phyloP scores from a whole-genome alignment of 2,113 vertebrate species.

The Brienomyrus brachyistius region DNA sequence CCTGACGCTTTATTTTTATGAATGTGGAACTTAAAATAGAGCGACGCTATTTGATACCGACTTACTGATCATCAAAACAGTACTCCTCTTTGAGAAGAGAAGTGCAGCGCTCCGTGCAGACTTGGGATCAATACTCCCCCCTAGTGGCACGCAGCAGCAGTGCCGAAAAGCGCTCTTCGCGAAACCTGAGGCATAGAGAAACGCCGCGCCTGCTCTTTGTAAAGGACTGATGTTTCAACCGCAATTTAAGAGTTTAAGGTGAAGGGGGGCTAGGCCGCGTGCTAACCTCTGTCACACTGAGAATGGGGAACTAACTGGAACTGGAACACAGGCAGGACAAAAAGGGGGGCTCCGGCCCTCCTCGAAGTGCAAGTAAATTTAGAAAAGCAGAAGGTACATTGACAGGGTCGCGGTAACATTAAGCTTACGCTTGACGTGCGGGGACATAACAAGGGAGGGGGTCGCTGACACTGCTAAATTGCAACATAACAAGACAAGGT shows the following conservation, averaged over 20 bases:
- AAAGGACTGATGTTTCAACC: neutral
- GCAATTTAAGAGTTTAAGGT: neutral
- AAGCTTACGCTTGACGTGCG: too few relatives aligned
- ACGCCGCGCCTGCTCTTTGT: neutral
- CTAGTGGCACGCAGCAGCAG: neutral
- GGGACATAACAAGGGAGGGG: too few relatives aligned
- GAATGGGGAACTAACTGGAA: too few relatives aligned
- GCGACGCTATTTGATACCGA: neutral
- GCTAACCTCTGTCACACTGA: too few relatives aligned
- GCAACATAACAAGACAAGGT: too few relatives aligned
- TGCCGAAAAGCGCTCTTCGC: neutral
- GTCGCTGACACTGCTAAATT: too few relatives aligned
- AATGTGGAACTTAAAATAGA: conserved; percentile 6
- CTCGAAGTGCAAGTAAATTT: too few relatives aligned
- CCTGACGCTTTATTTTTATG: conserved; percentile 15
- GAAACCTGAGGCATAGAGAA: neutral
- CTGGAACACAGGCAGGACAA: too few relatives aligned
- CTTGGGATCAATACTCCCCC: conserved; percentile 10
- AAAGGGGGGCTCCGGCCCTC: too few relatives aligned
- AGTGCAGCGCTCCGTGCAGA: neutral
- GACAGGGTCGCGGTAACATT: too few relatives aligned
- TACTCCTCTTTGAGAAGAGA: neutral
- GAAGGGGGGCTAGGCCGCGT: too few relatives aligned
- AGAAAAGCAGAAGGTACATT: too few relatives aligned
- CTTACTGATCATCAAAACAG: conserved; percentile 1